phyloP scores from a whole-genome alignment of 2,113 vertebrate species.

The Trichomycterus rosablanca region DNA sequence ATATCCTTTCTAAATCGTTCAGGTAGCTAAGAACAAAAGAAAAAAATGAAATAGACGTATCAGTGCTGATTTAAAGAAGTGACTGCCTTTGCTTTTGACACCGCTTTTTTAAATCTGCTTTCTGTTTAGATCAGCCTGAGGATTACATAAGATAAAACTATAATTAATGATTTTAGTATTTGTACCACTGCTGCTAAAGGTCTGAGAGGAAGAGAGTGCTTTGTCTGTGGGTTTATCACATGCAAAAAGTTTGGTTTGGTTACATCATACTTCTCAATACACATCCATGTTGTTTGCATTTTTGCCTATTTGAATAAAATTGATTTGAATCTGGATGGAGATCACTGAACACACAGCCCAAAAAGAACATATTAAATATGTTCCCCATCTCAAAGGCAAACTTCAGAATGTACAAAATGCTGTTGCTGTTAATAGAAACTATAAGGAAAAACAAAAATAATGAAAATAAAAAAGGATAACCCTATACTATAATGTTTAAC shows the following conservation, averaged over 20 bases:
- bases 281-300: conserved; percentile 36
- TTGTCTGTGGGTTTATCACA: conserved; percentile 21
- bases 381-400: background rate
- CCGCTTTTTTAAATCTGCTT: no score
- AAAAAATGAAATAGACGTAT: conserved; percentile 23
- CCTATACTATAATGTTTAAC: no score
- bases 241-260: conserved; percentile 38
- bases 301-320: conserved; percentile 38
- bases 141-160: no score
- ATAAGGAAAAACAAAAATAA: no score
- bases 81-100: no score
- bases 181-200: no score
- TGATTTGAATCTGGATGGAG: conserved; percentile 34
- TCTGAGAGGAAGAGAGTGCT: background rate
- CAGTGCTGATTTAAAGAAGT: background rate
- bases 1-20: conserved; percentile 97
- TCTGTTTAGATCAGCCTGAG: no score
- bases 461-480: no score
- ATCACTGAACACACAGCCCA: background rate
- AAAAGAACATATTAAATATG: background rate
- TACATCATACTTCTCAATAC: conserved; percentile 30
- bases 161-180: no score
- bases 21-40: conserved; percentile 75
- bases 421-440: background rate
- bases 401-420: background rate